Percentiles rank a stretch among this genome's conserved stretches.
Conservation (phyloP, 2,888 invertebrate genomes). For the Stenodera caucasica region DNA sequence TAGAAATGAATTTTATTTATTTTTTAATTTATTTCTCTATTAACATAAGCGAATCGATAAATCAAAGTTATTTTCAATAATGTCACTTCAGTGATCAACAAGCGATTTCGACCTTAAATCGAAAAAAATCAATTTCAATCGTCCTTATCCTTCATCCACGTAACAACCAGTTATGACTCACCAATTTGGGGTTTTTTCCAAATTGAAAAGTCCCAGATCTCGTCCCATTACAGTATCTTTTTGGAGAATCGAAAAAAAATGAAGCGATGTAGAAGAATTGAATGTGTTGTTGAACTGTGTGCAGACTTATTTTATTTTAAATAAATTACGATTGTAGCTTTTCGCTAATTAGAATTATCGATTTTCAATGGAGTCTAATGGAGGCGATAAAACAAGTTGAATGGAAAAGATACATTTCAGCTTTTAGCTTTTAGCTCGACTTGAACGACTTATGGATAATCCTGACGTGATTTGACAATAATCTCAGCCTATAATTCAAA, state of each 20-base stretch:
- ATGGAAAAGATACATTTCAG: not conserved
- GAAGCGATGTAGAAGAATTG: not conserved
- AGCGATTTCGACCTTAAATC: no score
- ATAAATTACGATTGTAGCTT: no score
- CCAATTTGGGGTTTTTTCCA: not conserved
- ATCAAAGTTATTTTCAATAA: no score
- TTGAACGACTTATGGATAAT: not conserved
- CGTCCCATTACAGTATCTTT: no score
- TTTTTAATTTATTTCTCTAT: no score
- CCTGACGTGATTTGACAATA: not conserved
- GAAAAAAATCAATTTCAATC: no score
- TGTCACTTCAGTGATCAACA: no score
- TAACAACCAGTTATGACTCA: not conserved
- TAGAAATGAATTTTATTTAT: no score
- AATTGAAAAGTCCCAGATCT: not conserved
- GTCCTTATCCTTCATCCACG: not conserved
- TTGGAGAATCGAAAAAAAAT: no score
- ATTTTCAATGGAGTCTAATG: not conserved
- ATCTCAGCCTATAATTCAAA: not conserved
- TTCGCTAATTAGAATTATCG: not conserved
- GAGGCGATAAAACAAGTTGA: not conserved
- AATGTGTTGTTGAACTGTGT: not conserved
- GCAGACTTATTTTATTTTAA: no score
- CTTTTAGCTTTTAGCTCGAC: not conserved
- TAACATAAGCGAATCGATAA: no score